Base-by-base conservation (phyloP, 1,140 invertebrate species). In the Zaprionus tsacasi region DNA sequence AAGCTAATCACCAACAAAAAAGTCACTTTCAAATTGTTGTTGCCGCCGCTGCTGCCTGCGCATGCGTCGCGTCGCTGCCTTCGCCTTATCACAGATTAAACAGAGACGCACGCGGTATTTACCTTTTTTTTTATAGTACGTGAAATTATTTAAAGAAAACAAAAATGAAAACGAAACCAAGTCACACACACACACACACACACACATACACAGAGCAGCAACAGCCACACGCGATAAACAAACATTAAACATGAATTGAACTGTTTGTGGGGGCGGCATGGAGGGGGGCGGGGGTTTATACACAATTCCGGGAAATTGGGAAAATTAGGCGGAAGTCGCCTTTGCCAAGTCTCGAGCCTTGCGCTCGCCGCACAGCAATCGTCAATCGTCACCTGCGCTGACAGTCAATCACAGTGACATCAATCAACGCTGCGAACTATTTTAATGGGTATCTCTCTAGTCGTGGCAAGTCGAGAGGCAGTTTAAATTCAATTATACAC, bases 101-200 rank as follows among this genome's bases (percentile, higher is more conserved):
- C 76, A 86, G 45, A 17, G 45, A 17, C 17, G 81, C 82, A 73
- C 72, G 87, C 79, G 82, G 82, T 83, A 88, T 82, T 79, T 79
- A 79, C 82, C 73, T 76, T 76, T 66, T 76, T 76, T 76, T 76
- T 66, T 76, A 21, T 21, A 21, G 21, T 21, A 76, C 73, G 73
- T 76, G 73, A 83, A 82, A 87, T 81, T 86, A 86, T 81, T 81
- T 86, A 86, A 87, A 88, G 79, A 88, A 75, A 83, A 88, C 82
- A 89, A 89, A 78, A 82, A 76, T 72, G 79, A 75, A 85, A 86
- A 56, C 68, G 66, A 77, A 82, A 71, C 66, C 17, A 80, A 88
- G 80, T 65, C 70, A 74, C 82, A 88, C 77, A 75, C 52, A 70
- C 61, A 64, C 67, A 55, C n/a, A 36, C 68, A 36, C 70, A 35